Evolutionary conservation across 2,888 invertebrate species (phyloP), one percentile per base, ranked within the genome.

Genomic region (Dolichopus griseipennis): DNA sequence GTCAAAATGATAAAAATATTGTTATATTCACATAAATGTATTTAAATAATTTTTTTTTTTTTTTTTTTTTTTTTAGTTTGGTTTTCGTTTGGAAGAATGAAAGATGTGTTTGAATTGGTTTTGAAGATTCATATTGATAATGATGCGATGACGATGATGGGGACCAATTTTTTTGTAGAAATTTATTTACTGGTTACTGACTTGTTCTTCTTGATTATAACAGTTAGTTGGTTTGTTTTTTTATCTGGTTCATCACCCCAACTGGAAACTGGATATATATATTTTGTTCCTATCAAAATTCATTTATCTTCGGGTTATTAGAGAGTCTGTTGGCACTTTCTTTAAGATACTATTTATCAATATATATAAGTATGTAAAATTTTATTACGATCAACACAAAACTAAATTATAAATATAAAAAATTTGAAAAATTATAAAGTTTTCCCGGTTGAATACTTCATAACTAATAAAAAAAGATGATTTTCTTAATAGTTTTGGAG

Each of bases 1-100:
- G 52, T 52, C 52, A 52, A 52, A 52, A 52, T 52, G 52, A 52
- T 52, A 52, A 52, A 52, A 52, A 52, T 52, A 52, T 52, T 34
- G 9, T 34, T 34, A 37, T 37, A 12, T 37, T 7, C 8, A 37
- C 12, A 37, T 37, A 37, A n/a, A n/a, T n/a, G n/a, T 37, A 37
- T 7, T 2, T 37, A 37, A 7, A 37, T 37, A 27, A 27, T 27
- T 7, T 37, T 2, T 37, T 4, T 37, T 7, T 37, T 7, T 37
- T 10, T 37, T 10, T 12, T 7, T 37, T 37, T n/a, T n/a, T 37
- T 37, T 10, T 8, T 37, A 37, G 37, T 37, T 37, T 10, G 8
- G 8, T 37, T n/a, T n/a, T n/a, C n/a, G n/a, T n/a, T n/a, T 37
- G 37, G 12, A 37, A 37, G 12, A 2, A 37, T 37, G 8, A n/a